Evolutionary conservation across 2,888 invertebrate species (phyloP).

Genomic region (Horisme vitalbata): DNA sequence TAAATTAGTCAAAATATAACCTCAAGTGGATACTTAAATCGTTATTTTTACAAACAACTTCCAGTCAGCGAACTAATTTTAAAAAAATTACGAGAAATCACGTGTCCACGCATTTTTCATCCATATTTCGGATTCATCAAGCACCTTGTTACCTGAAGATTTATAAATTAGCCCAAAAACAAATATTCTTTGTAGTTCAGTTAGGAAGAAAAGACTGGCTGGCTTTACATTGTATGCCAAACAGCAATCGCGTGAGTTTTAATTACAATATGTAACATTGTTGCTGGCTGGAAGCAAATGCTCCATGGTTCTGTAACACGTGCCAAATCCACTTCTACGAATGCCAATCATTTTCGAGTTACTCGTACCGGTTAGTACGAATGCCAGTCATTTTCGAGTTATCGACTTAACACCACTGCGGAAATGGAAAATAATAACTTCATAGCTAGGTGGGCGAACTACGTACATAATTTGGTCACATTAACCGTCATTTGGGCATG

Average conservation of each 20-base stretch:
- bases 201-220: neutral
- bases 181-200: too few relatives aligned
- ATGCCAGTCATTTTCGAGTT: slow-evolving; percentile 80
- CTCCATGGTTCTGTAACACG: slow-evolving; percentile 66
- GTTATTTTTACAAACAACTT: neutral
- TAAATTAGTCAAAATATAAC: neutral
- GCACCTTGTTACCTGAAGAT: too few relatives aligned
- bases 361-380: slow-evolving; percentile 69
- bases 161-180: too few relatives aligned
- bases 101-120: too few relatives aligned
- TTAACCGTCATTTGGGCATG: slow-evolving; percentile 68
- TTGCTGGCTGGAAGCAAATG: slow-evolving; percentile 34
- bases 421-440: slow-evolving; percentile 82
- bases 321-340: slow-evolving; percentile 62
- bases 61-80: too few relatives aligned
- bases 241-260: slow-evolving; percentile 5
- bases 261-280: slow-evolving; percentile 30
- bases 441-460: slow-evolving; percentile 66
- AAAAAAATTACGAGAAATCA: too few relatives aligned
- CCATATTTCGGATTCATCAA: too few relatives aligned
- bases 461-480: slow-evolving; percentile 73
- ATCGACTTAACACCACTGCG: slow-evolving; percentile 75
- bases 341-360: slow-evolving; percentile 80
- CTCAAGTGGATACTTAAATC: neutral
- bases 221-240: slow-evolving; percentile 3